phyloP scores from a whole-genome alignment of 2,888 invertebrate genomes.

The Drosophila meridionalis region DNA sequence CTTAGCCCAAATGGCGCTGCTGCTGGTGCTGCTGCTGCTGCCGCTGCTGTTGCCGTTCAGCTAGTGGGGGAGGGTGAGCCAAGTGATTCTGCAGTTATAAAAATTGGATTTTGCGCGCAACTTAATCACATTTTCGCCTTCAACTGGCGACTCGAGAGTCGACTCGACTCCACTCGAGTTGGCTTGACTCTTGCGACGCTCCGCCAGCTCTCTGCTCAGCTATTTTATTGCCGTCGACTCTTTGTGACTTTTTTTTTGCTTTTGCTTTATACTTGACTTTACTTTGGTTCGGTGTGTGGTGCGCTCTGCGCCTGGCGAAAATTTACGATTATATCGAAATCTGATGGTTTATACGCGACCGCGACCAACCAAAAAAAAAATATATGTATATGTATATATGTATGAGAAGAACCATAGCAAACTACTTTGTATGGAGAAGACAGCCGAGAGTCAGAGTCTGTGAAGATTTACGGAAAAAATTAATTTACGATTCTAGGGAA shows the following conservation, averaged over 20 bases:
- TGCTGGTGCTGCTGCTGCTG: conserved; percentile 17
- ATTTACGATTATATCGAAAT: conserved; percentile 81
- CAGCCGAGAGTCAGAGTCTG: conserved; percentile 30
- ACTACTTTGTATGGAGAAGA: conserved; percentile 70
- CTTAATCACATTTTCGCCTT: conserved; percentile 80
- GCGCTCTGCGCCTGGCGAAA: conserved; percentile 70
- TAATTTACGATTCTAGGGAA: conserved; percentile 78
- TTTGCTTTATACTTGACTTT: conserved; percentile 13
- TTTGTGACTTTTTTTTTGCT: conserved; percentile 71
- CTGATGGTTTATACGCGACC: conserved; percentile 79
- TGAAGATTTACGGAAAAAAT: conserved; percentile 78
- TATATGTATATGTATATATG: not conserved
- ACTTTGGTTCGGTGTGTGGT: conserved; percentile 56
- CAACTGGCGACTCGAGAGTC: conserved; percentile 69
- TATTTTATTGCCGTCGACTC: conserved; percentile 76
- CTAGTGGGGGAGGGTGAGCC: conserved; percentile 66
- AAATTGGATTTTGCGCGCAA: conserved; percentile 81
- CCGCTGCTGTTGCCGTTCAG: conserved; percentile 11
- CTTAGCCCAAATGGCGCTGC: conserved; percentile 68
- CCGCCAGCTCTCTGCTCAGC: conserved; percentile 54
- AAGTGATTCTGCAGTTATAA: conserved; percentile 81
- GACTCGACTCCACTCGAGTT: conserved; percentile 47
- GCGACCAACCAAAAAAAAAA: conserved; percentile 48
- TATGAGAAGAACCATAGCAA: conserved; percentile 15
- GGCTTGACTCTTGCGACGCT: conserved; percentile 44